Conservation (phyloP, 2,797 vertebrate genomes). For the Anomalospiza imberbis region DNA sequence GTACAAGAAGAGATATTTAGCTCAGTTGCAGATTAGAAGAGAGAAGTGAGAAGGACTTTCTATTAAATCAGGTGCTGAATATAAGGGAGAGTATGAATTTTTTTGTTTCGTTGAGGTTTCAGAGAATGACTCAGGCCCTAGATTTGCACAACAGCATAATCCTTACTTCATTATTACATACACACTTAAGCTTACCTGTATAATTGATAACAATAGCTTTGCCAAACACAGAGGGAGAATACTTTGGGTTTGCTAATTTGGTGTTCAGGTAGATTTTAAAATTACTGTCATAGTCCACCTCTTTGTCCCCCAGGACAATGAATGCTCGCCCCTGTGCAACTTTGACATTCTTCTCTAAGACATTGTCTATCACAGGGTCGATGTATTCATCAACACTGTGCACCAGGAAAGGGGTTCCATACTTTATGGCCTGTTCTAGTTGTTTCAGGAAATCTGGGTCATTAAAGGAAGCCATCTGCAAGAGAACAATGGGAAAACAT, state of each 20-base stretch:
- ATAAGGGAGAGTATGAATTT: neutral
- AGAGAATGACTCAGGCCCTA: neutral
- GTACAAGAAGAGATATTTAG: neutral
- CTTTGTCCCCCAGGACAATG: conserved; percentile 92
- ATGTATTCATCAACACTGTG: conserved; percentile 95
- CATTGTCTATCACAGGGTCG: conserved; percentile 93
- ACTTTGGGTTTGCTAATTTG: conserved; percentile 91
- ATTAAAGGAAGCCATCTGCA: conserved; percentile 91
- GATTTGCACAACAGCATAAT: neutral
- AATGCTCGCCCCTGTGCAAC: conserved; percentile 84
- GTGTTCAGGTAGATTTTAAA: conserved; percentile 94
- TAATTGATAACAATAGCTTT: conserved; percentile 98
- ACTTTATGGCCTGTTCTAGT: conserved; percentile 93
- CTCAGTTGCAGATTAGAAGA: neutral
- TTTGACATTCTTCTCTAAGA: conserved; percentile 91
- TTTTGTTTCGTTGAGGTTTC: neutral
- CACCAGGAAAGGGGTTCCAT: conserved; percentile 92
- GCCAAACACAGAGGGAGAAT: conserved; percentile 91
- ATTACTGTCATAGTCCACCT: conserved; percentile 91
- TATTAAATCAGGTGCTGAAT: neutral
- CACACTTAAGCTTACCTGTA: conserved; percentile 79
- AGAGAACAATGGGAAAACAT: neutral
- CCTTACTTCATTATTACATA: neutral
- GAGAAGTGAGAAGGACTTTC: neutral
- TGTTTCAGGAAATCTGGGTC: conserved; percentile 95